Conservation (phyloP, 2,797 vertebrate genomes). For the Dryobates pubescens region DNA sequence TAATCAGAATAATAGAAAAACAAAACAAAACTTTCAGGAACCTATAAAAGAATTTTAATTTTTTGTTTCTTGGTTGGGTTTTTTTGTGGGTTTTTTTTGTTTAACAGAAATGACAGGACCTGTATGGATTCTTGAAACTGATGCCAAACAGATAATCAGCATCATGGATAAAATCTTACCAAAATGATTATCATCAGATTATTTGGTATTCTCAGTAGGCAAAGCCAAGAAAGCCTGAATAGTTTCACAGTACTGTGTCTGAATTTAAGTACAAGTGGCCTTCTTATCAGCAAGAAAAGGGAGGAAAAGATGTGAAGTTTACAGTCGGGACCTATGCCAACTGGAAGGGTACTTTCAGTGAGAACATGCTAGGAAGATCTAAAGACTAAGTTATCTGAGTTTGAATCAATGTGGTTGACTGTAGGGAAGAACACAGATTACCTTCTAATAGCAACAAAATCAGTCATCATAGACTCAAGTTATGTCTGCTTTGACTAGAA, state of each 20-base stretch:
- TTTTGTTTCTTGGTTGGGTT: too few species aligned
- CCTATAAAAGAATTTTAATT: background rate
- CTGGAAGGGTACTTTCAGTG: background rate
- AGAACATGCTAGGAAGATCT: background rate
- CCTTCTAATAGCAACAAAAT: background rate
- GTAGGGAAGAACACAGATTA: background rate
- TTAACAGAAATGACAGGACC: background rate
- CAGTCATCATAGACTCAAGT: background rate
- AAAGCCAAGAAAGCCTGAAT: background rate
- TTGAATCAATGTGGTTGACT: background rate
- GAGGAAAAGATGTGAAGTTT: background rate
- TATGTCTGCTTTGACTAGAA: background rate
- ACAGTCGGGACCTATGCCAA: background rate
- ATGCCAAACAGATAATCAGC: background rate
- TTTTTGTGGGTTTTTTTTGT: too few species aligned
- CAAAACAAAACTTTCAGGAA: too few species aligned
- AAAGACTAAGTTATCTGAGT: background rate
- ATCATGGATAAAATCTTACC: background rate
- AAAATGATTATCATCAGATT: background rate
- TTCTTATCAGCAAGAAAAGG: background rate
- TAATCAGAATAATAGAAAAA: too few species aligned
- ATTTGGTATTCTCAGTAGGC: background rate
- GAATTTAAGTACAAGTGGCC: background rate
- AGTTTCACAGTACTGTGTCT: background rate
- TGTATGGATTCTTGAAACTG: background rate